Evolutionary conservation across 2,797 vertebrate species (phyloP).

Genomic region (Enoplosus armatus): DNA sequence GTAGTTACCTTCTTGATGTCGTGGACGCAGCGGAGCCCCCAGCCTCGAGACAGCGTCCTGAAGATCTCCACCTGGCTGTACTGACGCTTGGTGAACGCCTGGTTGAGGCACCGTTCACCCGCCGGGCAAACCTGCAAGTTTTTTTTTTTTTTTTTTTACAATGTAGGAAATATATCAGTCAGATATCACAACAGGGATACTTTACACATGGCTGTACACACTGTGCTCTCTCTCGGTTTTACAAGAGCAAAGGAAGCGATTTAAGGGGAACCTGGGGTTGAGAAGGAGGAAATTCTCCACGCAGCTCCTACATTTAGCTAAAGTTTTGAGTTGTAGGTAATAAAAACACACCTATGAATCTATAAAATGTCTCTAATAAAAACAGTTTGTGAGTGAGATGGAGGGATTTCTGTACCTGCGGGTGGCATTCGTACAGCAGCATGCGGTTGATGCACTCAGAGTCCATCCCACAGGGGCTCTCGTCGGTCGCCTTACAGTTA

Average conservation of each 20-base stretch:
- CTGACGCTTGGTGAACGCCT: constrained; percentile 95
- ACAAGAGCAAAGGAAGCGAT: background rate
- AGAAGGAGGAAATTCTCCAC: too few species aligned
- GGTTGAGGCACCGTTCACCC: constrained; percentile 93
- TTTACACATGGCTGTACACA: background rate
- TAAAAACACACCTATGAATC: background rate
- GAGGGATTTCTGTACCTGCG: constrained; percentile 80
- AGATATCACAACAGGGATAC: background rate
- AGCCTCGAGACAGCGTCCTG: constrained; percentile 93
- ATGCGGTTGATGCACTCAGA: constrained; percentile 99
- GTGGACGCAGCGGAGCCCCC: constrained; percentile 94
- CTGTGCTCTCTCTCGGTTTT: background rate
- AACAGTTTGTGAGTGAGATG: background rate
- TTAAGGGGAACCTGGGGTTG: too few species aligned
- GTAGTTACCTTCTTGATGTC: constrained; percentile 95
- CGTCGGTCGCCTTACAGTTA: constrained; percentile 95
- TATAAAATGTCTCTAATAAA: background rate
- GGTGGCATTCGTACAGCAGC: constrained; percentile 98
- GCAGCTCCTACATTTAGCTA: too few species aligned
- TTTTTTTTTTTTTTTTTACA: background rate
- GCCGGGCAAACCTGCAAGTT: constrained; percentile 90
- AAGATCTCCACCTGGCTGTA: constrained; percentile 97
- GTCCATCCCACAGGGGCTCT: constrained; percentile 95
- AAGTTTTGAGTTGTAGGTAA: too few species aligned
- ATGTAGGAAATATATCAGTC: background rate